Conservation (phyloP, 2,113 vertebrate species). For the Ochotona princeps region DNA sequence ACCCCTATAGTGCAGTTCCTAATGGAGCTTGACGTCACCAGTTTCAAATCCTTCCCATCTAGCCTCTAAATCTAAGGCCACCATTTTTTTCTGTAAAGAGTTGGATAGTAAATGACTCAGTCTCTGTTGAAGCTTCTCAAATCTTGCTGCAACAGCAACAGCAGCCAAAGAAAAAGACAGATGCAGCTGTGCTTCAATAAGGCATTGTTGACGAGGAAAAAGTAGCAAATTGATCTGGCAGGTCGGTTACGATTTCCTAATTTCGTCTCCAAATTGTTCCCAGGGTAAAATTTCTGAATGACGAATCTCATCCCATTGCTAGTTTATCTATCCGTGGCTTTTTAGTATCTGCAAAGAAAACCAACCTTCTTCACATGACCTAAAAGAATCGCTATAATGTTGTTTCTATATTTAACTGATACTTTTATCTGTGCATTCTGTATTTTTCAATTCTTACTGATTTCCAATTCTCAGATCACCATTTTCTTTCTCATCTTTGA, state of each 20-base stretch:
- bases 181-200: neutral
- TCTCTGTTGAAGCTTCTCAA: neutral
- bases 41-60: neutral
- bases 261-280: neutral
- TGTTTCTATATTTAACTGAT: neutral
- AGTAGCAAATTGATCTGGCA: neutral
- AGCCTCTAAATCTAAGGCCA: neutral
- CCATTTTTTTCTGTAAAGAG: neutral
- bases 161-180: neutral
- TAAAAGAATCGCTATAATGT: neutral
- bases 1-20: neutral
- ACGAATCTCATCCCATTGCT: neutral
- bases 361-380: neutral
- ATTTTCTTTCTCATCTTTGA: neutral
- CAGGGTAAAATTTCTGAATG: slow-evolving; percentile 21
- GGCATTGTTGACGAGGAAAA: slow-evolving; percentile 36
- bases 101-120: neutral
- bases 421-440: neutral
- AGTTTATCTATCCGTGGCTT: neutral
- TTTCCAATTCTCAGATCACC: neutral
- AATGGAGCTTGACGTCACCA: neutral
- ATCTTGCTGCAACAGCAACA: neutral
- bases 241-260: neutral
- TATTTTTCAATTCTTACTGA: neutral
- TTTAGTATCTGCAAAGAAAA: neutral